Evolutionary conservation across 2,113 vertebrate genomes (phyloP), one percentile per base, ranked within the genome.

Genomic region (Athene cunicularia): DNA sequence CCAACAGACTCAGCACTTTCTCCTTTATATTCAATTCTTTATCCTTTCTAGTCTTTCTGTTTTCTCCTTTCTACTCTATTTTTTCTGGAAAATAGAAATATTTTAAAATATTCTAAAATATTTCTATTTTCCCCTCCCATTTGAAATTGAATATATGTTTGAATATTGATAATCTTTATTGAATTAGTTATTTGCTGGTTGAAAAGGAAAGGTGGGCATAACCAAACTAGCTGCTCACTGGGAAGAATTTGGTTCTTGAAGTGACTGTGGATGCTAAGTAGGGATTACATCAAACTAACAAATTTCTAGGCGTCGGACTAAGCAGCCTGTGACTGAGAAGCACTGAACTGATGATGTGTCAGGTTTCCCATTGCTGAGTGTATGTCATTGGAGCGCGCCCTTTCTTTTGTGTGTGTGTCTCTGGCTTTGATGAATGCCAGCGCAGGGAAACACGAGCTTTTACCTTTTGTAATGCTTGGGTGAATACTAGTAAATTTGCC

Each of bases 381-480:
- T 55, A 27, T 96, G 96, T 94, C 95, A 93, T 4, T 97, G 97
- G 74, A 95, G 74, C 24, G 49, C 90, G 96, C 93, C 96, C 90
- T 97, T 97, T 93, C 87, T 92, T 95, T 81, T 95, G 80, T 93
- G 77, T 64, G 17, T 85, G 58, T 92, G 74, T 90, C 43, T 59
- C 87, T 94, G 94, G 92, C 86, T 95, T 85, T 97, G 95, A 96
- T 96, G 95, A 95, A 94, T 98, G 91, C 79, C 3, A 11, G 91
- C 59, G 71, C 88, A 88, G 60, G 86, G 92, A 88, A 97, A 94
- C 94, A 93, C 28, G 74, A 91, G 87, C 91, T 91, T 90, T 97
- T 96, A 95, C 93, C 90, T 96, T 96, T 96, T 92, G 94, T 95
- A 88, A 88, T 91, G 90, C 92, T 97, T 96, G 95, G 37, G 66